These are phyloP conservation scores for Sternotherus odoratus DNA, from an alignment of 2,797 vertebrate species.

Conservation along the genomic window DNA sequence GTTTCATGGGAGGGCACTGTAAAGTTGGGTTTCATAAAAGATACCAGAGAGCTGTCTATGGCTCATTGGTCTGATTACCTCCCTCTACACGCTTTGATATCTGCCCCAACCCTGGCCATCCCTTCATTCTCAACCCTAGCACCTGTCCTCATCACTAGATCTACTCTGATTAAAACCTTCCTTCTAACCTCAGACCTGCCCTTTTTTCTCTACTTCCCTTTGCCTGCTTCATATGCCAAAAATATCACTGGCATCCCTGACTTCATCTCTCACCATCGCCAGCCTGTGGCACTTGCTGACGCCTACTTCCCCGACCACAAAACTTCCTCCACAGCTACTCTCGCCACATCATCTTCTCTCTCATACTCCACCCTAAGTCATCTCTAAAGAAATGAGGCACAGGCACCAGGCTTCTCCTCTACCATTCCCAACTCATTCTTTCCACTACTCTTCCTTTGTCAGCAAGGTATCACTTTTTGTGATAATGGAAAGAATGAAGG, in stretches of 20 bases:
- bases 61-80: not conserved
- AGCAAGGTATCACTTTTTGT: not conserved
- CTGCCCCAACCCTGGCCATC: not conserved
- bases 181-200: too few species aligned
- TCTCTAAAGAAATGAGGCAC: not conserved
- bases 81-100: not conserved
- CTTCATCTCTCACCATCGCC: not conserved
- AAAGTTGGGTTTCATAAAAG: not conserved
- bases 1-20: not conserved
- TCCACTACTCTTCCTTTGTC: not conserved
- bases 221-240: not conserved
- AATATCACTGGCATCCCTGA: not conserved
- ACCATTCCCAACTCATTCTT: not conserved
- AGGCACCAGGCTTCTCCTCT: not conserved
- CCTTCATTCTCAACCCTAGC: not conserved
- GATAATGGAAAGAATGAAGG: not conserved
- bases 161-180: too few species aligned
- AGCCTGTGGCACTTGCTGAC: not conserved
- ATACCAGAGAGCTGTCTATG: not conserved
- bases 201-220: too few species aligned
- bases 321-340: not conserved
- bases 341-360: slow-evolving; percentile 10
- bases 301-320: slow-evolving; percentile 18
- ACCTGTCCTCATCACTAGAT: too few species aligned
- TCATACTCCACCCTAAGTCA: not conserved